Evolutionary conservation across 2,888 invertebrate species (phyloP).

Genomic region (Andrena flavipes): DNA sequence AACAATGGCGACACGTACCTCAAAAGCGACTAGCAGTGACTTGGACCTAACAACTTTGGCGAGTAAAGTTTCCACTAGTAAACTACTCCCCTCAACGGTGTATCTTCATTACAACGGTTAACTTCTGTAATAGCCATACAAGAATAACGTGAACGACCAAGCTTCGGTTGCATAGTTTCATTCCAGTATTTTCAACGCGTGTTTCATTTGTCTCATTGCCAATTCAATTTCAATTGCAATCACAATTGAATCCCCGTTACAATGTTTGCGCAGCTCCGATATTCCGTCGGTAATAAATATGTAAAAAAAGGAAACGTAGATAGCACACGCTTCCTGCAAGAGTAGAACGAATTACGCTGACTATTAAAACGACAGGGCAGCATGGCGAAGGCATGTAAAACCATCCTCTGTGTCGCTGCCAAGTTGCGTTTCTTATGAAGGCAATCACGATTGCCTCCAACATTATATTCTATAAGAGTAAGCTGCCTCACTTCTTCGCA

Average conservation of each 20-base stretch:
- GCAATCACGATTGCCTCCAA: slow-evolving; percentile 29
- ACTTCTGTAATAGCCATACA: slow-evolving; percentile 17
- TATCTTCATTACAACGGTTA: slow-evolving; percentile 44
- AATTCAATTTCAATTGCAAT: background rate
- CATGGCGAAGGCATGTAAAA: slow-evolving; percentile 24
- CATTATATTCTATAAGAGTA: slow-evolving; percentile 50
- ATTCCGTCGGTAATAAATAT: background rate
- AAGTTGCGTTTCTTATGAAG: slow-evolving; percentile 35
- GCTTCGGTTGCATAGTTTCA: background rate
- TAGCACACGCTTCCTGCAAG: background rate
- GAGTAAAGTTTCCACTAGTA: slow-evolving; percentile 38
- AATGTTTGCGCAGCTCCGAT: no score
- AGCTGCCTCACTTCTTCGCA: slow-evolving; percentile 1
- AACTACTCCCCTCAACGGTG: slow-evolving; percentile 29
- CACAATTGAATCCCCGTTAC: no score
- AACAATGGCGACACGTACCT: slow-evolving; percentile 47
- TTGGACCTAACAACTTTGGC: slow-evolving; percentile 49
- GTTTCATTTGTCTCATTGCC: background rate
- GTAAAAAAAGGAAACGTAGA: background rate
- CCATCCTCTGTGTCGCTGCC: slow-evolving; percentile 21
- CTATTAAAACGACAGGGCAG: slow-evolving; percentile 31
- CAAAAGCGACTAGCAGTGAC: slow-evolving; percentile 51
- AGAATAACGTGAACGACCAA: slow-evolving; percentile 15
- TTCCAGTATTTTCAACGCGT: background rate
- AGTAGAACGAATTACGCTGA: slow-evolving; percentile 32